Conservation (phyloP, 2,797 vertebrate species). For the Squalus acanthias region DNA sequence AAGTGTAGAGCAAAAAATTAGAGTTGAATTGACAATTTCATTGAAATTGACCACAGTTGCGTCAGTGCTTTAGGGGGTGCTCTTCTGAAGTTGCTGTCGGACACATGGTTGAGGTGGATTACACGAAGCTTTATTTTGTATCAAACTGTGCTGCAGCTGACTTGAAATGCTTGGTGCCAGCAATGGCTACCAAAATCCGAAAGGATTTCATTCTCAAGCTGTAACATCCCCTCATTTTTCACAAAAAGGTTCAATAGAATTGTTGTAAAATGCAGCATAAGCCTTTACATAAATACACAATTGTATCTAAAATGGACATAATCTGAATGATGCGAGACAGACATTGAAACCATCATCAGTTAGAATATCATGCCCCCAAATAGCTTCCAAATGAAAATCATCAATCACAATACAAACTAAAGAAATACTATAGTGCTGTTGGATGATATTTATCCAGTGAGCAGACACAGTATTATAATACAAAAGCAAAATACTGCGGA, state of each 20-base stretch:
- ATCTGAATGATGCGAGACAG: not conserved
- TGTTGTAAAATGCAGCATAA: not conserved
- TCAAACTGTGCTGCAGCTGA: not conserved
- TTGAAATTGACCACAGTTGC: not conserved
- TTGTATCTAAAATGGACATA: not conserved
- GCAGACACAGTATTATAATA: not conserved
- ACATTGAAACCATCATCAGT: not conserved
- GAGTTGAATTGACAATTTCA: not conserved
- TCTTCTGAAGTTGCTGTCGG: not conserved
- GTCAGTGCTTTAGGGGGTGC: too few relatives aligned
- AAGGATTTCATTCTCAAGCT: not conserved
- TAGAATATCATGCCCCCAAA: not conserved
- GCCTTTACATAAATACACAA: not conserved
- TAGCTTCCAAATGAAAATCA: not conserved
- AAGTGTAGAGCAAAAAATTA: not conserved
- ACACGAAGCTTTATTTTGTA: not conserved
- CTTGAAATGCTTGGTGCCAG: not conserved
- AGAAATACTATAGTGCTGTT: not conserved
- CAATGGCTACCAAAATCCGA: not conserved
- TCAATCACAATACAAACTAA: constrained; percentile 28
- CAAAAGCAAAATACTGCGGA: too few relatives aligned
- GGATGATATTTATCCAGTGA: not conserved
- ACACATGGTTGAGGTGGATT: not conserved
- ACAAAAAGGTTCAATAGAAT: not conserved
- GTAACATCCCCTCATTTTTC: not conserved